A percentile compares a stretch with the other conserved stretches of the same genome.
Conservation (phyloP, 23 tunicate genomes). For the Halocynthia aurantium region DNA sequence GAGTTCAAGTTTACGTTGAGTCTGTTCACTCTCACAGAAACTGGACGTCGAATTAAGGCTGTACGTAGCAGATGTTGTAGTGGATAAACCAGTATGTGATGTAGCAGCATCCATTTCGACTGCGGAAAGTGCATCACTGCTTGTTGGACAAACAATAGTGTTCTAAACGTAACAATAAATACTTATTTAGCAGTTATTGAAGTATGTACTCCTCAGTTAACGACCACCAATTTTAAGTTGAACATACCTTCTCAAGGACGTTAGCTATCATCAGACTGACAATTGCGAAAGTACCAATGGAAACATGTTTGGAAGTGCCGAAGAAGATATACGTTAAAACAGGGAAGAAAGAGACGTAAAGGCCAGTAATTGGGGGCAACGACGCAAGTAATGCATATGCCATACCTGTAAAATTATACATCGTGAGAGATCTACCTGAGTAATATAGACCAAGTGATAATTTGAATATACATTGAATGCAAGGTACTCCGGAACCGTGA, state of each 20-base stretch:
- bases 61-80: constrained; percentile 3
- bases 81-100: neutral
- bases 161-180: neutral
- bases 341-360: constrained; percentile 84
- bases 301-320: constrained; percentile 66
- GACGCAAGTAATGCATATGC: constrained; percentile 70
- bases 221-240: neutral
- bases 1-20: constrained; percentile 35
- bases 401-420: constrained; percentile 47
- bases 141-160: neutral
- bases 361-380: constrained; percentile 69
- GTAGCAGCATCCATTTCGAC: constrained; percentile 1
- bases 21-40: neutral
- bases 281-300: constrained; percentile 89
- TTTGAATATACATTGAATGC: neutral
- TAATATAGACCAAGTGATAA: neutral
- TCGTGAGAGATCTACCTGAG: neutral
- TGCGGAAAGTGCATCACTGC: too few relatives aligned
- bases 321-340: constrained; percentile 52
- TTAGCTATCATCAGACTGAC: constrained; percentile 67
- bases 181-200: too few relatives aligned
- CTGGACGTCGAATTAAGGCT: neutral
- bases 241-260: constrained; percentile 59
- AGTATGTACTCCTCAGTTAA: too few relatives aligned
- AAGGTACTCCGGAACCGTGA: neutral